phyloP scores from a whole-genome alignment of 2,888 invertebrate species.

The Imbricaverruca yamaguchii region DNA sequence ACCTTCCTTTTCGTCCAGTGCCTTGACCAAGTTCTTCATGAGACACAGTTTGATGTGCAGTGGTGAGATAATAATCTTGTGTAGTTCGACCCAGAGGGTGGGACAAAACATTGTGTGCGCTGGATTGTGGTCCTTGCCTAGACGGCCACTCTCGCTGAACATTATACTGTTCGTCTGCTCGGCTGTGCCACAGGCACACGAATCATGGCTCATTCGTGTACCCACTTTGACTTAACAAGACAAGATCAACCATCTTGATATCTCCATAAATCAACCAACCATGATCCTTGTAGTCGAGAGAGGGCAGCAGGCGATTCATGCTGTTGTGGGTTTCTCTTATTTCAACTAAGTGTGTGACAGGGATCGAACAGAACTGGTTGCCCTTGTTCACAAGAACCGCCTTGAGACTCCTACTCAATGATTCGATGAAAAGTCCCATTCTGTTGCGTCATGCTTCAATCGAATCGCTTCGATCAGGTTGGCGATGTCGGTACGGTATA shows the following conservation, averaged over 20 bases:
- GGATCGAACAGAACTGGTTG: slow-evolving; percentile 23
- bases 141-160: neutral
- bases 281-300: no score
- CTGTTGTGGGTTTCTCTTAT: no score
- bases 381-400: slow-evolving; percentile 22
- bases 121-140: no score
- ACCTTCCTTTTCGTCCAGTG: no score
- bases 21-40: no score
- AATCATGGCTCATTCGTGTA: slow-evolving; percentile 27
- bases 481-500: slow-evolving; percentile 21
- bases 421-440: slow-evolving; percentile 21
- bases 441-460: slow-evolving; percentile 24
- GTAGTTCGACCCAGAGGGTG: no score
- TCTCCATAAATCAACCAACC: no score
- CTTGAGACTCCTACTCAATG: no score
- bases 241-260: slow-evolving; percentile 20
- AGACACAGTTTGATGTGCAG: no score
- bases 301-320: no score
- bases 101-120: no score
- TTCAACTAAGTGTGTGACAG: neutral
- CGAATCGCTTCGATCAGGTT: slow-evolving; percentile 21
- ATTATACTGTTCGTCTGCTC: slow-evolving; percentile 24
- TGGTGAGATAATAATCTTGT: no score
- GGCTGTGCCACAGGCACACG: slow-evolving; percentile 25
- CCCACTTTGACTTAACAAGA: slow-evolving; percentile 23